These are phyloP conservation scores for Alligator mississippiensis DNA, from an alignment of 2,113 vertebrate species.

Conservation along the genomic window DNA sequence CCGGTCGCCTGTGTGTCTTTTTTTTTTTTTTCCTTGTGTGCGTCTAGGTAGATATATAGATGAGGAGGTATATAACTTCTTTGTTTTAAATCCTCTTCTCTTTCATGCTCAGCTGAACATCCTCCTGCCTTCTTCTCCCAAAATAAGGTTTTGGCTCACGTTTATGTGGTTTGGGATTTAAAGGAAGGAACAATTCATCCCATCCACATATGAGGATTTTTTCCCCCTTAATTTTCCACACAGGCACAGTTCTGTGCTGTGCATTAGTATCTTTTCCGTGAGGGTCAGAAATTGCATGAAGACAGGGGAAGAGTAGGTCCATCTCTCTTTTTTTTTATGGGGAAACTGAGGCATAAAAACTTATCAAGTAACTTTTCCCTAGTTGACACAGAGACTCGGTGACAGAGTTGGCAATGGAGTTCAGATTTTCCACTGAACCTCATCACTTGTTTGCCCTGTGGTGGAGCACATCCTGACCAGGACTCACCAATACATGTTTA, in stretches of 20 bases:
- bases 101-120: constrained; percentile 36
- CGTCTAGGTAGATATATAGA: constrained; percentile 24
- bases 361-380: not conserved
- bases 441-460: not conserved
- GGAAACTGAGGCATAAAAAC: not conserved
- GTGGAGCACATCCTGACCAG: not conserved
- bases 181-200: constrained; percentile 36
- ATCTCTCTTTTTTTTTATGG: not conserved
- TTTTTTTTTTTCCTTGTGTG: constrained; percentile 44
- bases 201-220: not conserved
- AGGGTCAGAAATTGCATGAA: not conserved
- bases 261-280: constrained; percentile 37
- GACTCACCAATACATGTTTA: not conserved
- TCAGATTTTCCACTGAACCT: not conserved
- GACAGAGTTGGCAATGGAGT: not conserved
- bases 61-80: not conserved
- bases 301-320: not conserved
- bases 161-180: constrained; percentile 25
- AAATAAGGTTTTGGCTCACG: constrained; percentile 46
- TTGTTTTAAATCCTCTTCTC: constrained; percentile 35
- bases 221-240: not conserved
- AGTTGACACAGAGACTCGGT: not conserved
- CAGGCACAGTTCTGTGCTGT: not conserved
- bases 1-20: constrained; percentile 58
- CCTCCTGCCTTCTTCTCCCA: not conserved